A percentile compares a stretch with the other conserved stretches of the same genome.
phyloP scores from a whole-genome alignment of 2,888 invertebrate genomes.

The Idaea aversata region DNA sequence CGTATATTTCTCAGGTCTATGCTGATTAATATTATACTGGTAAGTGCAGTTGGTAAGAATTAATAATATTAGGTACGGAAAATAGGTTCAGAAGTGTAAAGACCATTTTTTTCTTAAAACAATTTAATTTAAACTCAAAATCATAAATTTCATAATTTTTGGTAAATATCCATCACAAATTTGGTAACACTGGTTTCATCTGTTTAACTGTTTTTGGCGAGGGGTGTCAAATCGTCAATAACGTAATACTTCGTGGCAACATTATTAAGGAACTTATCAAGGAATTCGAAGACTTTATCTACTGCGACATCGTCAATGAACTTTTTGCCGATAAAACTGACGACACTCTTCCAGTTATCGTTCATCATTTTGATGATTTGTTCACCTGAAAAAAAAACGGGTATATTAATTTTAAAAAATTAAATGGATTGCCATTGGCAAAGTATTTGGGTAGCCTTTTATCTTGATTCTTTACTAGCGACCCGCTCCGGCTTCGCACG shows the following conservation, averaged over 20 bases:
- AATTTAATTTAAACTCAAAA: background rate
- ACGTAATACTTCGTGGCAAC: conserved; percentile 29
- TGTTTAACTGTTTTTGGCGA: conserved; percentile 2
- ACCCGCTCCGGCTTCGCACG: too few relatives aligned
- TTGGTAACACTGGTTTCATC: background rate
- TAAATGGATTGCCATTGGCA: background rate
- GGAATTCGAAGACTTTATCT: conserved; percentile 21
- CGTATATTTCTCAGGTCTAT: too few relatives aligned
- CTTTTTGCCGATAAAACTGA: conserved; percentile 33
- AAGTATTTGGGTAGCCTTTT: too few relatives aligned
- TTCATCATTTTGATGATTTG: conserved; percentile 38
- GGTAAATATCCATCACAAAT: background rate
- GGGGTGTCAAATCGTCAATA: conserved; percentile 27
- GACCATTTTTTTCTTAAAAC: background rate
- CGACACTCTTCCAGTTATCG: conserved; percentile 39
- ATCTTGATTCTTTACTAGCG: too few relatives aligned
- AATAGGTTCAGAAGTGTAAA: background rate
- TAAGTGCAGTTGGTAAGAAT: too few relatives aligned
- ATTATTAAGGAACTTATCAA: conserved; percentile 21
- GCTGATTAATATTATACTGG: too few relatives aligned
- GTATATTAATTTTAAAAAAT: conserved; percentile 6
- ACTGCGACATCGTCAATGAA: conserved; percentile 38
- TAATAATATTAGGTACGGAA: too few relatives aligned
- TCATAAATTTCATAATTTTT: background rate
- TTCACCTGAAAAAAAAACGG: conserved; percentile 37